Base-by-base conservation (phyloP, 1,140 invertebrate species). In the Eriocheir sinensis region DNA sequence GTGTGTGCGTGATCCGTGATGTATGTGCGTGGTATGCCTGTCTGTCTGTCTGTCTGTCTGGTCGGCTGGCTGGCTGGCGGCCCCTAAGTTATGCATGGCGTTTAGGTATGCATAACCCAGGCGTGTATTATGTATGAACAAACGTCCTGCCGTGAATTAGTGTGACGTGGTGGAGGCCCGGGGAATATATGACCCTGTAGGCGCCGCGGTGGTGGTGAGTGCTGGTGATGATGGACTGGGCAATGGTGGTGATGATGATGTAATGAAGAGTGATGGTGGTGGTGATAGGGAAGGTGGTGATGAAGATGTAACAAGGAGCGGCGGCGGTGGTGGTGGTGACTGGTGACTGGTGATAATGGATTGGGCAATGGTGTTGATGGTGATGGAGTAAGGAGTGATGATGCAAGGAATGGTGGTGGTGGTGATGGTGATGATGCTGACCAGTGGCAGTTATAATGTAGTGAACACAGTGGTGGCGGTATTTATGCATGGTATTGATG, bases 241-340 rank as follows among this genome's bases (percentile, higher is more conserved):
- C 36, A 38, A 38, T 86, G 32, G 3, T n/a, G 83, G 83, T n/a
- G 17, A 30, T n/a, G 83, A 32, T 85, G 81, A 36, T 6, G 83
- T 3, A 17, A 21, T 1, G 21, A 27, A 72, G 12, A 27, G 60
- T 27, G 60, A 27, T 72, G 60, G 60, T 72, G 60, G 60, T 30
- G 3, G 32, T 8, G 83, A 36, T 34, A 15, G 83, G 21, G 27
- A 36, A 3, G 36, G n/a, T 4, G 34, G 36, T 86, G n/a, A 15
- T 86, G 83, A 15, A 30, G n/a, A 36, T 86, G 83, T 1, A 17
- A 15, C 1, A 30, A 15, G 83, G 1, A 27, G n/a, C 36, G n/a
- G n/a, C 3, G 83, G 15, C 38, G 81, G 81, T 85, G 81, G 81
- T 85, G 32, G 81, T 85, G 81, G 81, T 85, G 81, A 85, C 30